Evolutionary conservation across 2,797 vertebrate genomes (phyloP).

Genomic region (Siniperca undulata): DNA sequence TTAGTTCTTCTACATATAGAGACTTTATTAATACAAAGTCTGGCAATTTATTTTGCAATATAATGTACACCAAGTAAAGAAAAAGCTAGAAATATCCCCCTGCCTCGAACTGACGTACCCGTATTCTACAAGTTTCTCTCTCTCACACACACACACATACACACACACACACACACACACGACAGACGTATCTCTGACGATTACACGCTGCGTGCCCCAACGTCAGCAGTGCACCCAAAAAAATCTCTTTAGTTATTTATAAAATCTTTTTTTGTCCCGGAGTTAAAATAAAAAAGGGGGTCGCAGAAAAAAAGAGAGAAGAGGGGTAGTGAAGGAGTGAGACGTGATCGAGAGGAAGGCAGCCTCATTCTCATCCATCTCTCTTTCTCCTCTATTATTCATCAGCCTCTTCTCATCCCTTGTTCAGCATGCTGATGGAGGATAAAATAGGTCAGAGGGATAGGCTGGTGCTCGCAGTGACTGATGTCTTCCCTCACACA

Average conservation of each 20-base stretch:
- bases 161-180: constrained; percentile 29
- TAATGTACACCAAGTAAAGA: neutral
- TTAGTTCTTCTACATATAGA: neutral
- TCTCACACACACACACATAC: constrained; percentile 24
- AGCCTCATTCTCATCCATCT: constrained; percentile 79
- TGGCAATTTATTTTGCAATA: constrained; percentile 10
- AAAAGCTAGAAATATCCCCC: neutral
- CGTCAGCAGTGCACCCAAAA: constrained; percentile 66
- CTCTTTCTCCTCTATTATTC: constrained; percentile 80
- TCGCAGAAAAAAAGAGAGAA: constrained; percentile 11
- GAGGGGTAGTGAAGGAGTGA: constrained; percentile 22
- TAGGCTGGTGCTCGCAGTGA: constrained; percentile 61
- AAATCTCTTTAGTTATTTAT: constrained; percentile 76
- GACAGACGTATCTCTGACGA: constrained; percentile 66
- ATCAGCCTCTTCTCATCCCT: constrained; percentile 73
- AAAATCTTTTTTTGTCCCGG: constrained; percentile 66
- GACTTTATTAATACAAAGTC: neutral
- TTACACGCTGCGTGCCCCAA: constrained; percentile 16
- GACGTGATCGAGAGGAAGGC: constrained; percentile 46
- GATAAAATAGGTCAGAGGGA: constrained; percentile 81
- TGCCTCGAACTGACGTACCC: neutral
- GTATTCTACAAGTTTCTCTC: constrained; percentile 41
- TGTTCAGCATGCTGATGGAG: constrained; percentile 70
- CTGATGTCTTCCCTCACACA: constrained; percentile 72
- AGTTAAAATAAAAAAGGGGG: constrained; percentile 59